Evolutionary conservation across 2,888 invertebrate species (phyloP), one percentile per base, ranked within the genome.

Genomic region (Saturnia pavonia): DNA sequence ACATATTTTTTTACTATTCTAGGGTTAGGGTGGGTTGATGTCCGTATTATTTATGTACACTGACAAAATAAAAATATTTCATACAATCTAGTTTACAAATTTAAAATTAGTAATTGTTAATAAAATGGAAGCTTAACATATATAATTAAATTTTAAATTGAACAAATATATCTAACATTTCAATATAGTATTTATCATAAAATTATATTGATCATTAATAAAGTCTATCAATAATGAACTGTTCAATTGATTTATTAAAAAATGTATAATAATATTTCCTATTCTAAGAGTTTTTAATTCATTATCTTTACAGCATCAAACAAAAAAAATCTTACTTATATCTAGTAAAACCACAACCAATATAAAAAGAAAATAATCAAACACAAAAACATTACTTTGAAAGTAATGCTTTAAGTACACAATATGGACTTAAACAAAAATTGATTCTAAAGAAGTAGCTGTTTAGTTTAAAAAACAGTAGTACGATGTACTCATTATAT

Each of bases 21-120:
- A 91, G 76, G 83, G 82, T 89, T 84, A 87, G 86, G 93, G 92
- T 92, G 93, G 93, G 92, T 86, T 87, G 84, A 75, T 91, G 93
- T 93, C 93, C 93, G 93, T 92, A 87, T 87, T 83, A 77, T 85
- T 54, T 84, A 87, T 84, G 78, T 88, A 86, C 85, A 88, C 81
- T 42, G 25, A 82, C 78, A 80, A 77, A 74, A 77, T 76, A 73
- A 77, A 72, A 73, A 54, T 54, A 54, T 54, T 54, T 54, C 25
- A 69, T 51, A 68, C n/a, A 40, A 70, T 42, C 25, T 8, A 42
- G 67, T 25, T 54, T 48, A 40, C 40, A 48, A 27, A 12, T 14
- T 60, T 60, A 60, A 27, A 60, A 27, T 60, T 27, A 27, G 57
- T 25, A 60, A 60, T 14, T 27, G 14, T 25, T 27, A 27, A 27